A percentile compares a stretch with the other conserved stretches of the same genome.
These are phyloP conservation scores for Drosophila albomicans DNA, from an alignment of 1,140 invertebrate genomes.

Conservation along the genomic window DNA sequence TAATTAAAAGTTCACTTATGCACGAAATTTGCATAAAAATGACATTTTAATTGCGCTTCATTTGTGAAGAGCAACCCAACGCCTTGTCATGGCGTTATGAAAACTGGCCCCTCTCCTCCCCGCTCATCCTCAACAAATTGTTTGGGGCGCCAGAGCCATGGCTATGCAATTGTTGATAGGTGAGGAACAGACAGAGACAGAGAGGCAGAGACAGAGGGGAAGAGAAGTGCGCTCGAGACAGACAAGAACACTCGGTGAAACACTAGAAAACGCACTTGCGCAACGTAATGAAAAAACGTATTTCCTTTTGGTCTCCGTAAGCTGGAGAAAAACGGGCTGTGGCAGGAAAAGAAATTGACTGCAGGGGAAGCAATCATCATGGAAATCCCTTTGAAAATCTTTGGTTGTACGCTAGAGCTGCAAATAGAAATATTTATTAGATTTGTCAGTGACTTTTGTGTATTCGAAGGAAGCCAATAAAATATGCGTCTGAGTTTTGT, in stretches of 20 bases:
- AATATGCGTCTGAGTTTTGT: background rate
- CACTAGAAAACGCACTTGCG: slow-evolving; percentile 74
- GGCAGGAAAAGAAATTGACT: background rate
- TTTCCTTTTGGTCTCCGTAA: slow-evolving; percentile 33
- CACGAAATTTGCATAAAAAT: slow-evolving; percentile 82
- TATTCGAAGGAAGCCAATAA: slow-evolving; percentile 14
- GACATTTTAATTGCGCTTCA: slow-evolving; percentile 83
- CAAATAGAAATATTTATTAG: slow-evolving; percentile 64
- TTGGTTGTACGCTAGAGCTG: slow-evolving; percentile 15
- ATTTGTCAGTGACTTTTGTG: slow-evolving; percentile 26
- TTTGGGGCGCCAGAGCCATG: background rate
- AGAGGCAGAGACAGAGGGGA: background rate
- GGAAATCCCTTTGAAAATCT: slow-evolving; percentile 33
- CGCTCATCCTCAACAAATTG: background rate
- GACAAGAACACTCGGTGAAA: slow-evolving; percentile 69
- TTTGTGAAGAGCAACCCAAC: slow-evolving; percentile 64
- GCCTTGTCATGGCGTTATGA: slow-evolving; percentile 52
- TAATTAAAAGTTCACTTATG: slow-evolving; percentile 84
- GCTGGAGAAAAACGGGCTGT: background rate
- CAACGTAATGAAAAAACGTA: slow-evolving; percentile 79
- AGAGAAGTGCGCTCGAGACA: slow-evolving; percentile 68
- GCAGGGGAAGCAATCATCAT: slow-evolving; percentile 14
- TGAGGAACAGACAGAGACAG: background rate
- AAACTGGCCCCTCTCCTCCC: slow-evolving; percentile 35
- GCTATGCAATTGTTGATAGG: slow-evolving; percentile 6